Evolutionary conservation across 1,140 invertebrate species (phyloP), one percentile per base, ranked within the genome.

Genomic region (Cydia strobilella): DNA sequence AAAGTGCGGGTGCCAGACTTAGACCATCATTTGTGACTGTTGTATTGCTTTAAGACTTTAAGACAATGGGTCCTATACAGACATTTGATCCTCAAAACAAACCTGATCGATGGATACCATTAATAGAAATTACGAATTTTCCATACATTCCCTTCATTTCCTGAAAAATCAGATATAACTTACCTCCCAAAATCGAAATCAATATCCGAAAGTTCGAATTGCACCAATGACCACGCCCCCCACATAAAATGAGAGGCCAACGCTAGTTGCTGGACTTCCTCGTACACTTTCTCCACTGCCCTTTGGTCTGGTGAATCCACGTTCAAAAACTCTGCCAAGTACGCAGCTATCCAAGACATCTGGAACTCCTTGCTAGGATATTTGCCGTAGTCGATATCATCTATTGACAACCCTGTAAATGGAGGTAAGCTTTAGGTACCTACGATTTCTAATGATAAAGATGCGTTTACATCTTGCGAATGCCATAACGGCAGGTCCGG

Each of bases 171-270:
- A 65, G 18, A 75, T 59, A 23, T 7, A 78, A 94, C 95, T 94
- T 94, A 99, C 97, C 94, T 94, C 74, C 98, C 93, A 94, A 97
- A 99, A 93, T 99, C 98, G 91, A 99, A 99, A 85, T 99, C 96
- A 84, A 99, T 98, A 66, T 93, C 94, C 0, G 98, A 99, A 93
- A 97, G 94, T 88, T 97, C 95, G 10, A 96, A 96, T 92, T 99
- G 98, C 65, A 99, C 96, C 1, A 99, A 93, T 5, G 96, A 95
- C 99, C 99, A 99, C 63, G 98, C 92, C 7, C 96, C 96, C 99
- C 99, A 99, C 79, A 98, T 96, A 76, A 99, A 96, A 92, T 99
- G 97, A 3, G 97, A 94, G 0, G 96, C 95, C 73, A 98, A 89
- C 18, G 96, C 94, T 91, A 98, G 96, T 90, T 96, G 95, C 85